These are phyloP conservation scores for Timema podura DNA, from an alignment of 2,888 invertebrate genomes.

Conservation along the genomic window DNA sequence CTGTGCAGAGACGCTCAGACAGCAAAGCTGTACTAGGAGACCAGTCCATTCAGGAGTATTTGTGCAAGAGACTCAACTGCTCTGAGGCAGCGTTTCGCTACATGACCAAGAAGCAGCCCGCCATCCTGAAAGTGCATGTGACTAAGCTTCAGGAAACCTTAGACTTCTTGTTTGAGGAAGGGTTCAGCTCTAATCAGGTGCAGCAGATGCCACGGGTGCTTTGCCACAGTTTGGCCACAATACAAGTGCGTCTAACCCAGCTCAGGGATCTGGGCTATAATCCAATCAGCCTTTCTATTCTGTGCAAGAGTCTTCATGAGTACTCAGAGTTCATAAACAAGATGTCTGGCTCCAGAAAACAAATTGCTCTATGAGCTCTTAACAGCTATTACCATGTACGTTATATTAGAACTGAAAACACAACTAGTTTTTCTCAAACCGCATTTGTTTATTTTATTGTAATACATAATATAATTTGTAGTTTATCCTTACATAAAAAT, in stretches of 20 bases:
- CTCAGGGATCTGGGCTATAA: slow-evolving; percentile 48
- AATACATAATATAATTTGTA: too few relatives aligned
- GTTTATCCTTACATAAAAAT: too few relatives aligned
- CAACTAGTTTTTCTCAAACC: too few relatives aligned
- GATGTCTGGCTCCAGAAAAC: not conserved
- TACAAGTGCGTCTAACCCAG: slow-evolving; percentile 50
- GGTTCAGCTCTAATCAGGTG: slow-evolving; percentile 52
- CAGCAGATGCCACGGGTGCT: slow-evolving; percentile 53
- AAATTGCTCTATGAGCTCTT: too few relatives aligned
- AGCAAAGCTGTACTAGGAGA: slow-evolving; percentile 51
- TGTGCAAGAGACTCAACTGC: slow-evolving; percentile 52
- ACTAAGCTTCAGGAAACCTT: slow-evolving; percentile 58
- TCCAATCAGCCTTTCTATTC: slow-evolving; percentile 51
- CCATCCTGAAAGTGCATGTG: slow-evolving; percentile 51
- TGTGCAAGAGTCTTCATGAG: slow-evolving; percentile 54
- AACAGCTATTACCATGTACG: too few relatives aligned
- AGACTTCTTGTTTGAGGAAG: slow-evolving; percentile 54
- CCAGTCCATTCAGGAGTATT: slow-evolving; percentile 50
- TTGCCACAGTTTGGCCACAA: slow-evolving; percentile 54
- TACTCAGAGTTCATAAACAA: slow-evolving; percentile 35
- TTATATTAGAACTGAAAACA: too few relatives aligned
- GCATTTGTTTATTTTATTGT: too few relatives aligned
- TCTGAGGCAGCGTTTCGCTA: slow-evolving; percentile 47
- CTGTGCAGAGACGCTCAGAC: slow-evolving; percentile 42
- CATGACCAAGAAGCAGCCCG: slow-evolving; percentile 52